These are phyloP conservation scores for Formicarius rufipectus DNA, from an alignment of 2,113 vertebrate genomes.

Conservation along the genomic window DNA sequence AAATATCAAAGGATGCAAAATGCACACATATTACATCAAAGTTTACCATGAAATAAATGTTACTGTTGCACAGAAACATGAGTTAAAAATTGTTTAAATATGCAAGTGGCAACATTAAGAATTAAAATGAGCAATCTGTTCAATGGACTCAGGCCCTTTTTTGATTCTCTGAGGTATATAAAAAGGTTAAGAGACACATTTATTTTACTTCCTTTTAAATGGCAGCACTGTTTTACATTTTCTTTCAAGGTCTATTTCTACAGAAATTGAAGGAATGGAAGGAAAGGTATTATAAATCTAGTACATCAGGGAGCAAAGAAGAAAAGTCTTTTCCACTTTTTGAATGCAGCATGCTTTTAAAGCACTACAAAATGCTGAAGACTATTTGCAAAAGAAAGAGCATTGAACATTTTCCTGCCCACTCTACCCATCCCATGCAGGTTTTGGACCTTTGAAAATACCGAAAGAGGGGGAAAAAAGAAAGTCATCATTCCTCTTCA, in stretches of 20 bases:
- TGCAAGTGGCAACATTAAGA: constrained; percentile 25
- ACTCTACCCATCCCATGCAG: neutral
- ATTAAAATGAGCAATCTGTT: constrained; percentile 29
- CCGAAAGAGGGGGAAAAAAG: neutral
- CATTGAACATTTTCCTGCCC: neutral
- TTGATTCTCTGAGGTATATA: neutral
- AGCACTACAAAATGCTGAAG: neutral
- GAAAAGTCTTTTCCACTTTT: neutral
- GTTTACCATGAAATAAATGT: constrained; percentile 59
- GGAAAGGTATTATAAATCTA: neutral
- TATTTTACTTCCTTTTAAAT: constrained; percentile 31
- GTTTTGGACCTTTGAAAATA: neutral
- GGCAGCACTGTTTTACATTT: neutral
- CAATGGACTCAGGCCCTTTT: neutral
- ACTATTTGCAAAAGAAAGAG: neutral
- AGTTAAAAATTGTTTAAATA: neutral
- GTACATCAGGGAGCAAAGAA: neutral
- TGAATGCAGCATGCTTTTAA: neutral
- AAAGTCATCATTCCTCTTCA: neutral
- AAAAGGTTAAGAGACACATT: constrained; percentile 26
- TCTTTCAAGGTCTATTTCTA: neutral
- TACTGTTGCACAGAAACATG: neutral
- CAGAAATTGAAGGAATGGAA: neutral
- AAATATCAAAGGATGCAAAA: constrained; percentile 58
- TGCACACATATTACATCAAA: constrained; percentile 30